These are phyloP conservation scores for Tetragonula carbonaria DNA, from an alignment of 2,888 invertebrate genomes.

Conservation along the genomic window DNA sequence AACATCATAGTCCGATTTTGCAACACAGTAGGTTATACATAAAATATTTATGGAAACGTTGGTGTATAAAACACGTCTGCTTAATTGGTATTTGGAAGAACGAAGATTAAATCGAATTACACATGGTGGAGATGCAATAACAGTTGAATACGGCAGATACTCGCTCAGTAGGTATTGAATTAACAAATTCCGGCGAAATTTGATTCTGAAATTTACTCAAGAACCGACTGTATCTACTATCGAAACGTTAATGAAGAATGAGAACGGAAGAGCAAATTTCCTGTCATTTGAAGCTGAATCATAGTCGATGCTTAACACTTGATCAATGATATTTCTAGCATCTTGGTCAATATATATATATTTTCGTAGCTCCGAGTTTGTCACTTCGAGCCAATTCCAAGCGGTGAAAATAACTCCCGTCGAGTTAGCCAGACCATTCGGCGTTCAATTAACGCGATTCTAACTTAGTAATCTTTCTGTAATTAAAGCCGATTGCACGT, in stretches of 20 bases:
- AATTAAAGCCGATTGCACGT: not conserved
- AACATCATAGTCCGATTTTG: no score
- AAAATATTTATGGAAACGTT: no score
- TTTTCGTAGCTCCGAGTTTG: constrained; percentile 1
- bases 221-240: not conserved
- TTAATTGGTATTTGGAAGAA: no score
- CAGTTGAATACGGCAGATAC: no score
- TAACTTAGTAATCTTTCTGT: not conserved
- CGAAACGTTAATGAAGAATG: not conserved
- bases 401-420: not conserved
- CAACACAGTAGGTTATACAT: no score
- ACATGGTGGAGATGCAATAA: no score
- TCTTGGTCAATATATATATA: not conserved
- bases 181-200: no score
- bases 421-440: constrained; percentile 10
- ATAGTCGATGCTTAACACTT: not conserved
- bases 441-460: constrained; percentile 7
- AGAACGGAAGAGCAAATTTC: not conserved
- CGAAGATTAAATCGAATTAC: no score
- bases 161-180: no score
- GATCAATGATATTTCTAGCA: not conserved
- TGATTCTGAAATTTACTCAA: not conserved
- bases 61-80: no score
- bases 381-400: constrained; percentile 4
- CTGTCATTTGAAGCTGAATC: constrained; percentile 2